phyloP scores from a whole-genome alignment of 64 coral and sea anemone genomes.

The Anthopleura sola region DNA sequence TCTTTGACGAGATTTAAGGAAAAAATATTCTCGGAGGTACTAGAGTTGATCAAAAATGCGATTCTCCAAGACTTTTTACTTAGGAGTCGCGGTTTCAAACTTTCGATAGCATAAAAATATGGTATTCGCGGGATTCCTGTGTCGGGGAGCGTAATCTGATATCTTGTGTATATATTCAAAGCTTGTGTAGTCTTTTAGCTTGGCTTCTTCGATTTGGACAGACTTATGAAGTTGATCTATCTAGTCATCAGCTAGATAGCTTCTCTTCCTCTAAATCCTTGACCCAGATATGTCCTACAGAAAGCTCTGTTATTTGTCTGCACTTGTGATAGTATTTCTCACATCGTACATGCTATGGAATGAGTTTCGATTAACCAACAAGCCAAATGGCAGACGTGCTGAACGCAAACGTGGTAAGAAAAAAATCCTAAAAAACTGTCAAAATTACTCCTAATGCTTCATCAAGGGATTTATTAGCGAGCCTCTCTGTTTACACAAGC shows the following conservation, averaged over 20 bases:
- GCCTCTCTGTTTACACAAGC: background rate
- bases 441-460: background rate
- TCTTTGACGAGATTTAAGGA: no score
- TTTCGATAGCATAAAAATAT: no score
- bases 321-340: background rate
- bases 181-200: background rate
- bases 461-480: background rate
- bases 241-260: background rate
- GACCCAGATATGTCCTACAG: background rate
- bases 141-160: background rate
- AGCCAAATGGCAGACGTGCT: background rate
- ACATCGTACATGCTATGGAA: background rate
- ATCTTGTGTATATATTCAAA: background rate
- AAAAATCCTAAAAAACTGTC: background rate
- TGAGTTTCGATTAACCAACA: background rate
- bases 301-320: background rate
- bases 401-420: background rate
- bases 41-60: background rate
- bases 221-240: background rate
- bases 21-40: no score
- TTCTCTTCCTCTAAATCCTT: background rate
- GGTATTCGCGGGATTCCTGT: slow-evolving; percentile 3
- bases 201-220: background rate
- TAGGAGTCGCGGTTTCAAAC: no score
- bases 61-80: no score